Percentiles rank a stretch among this genome's conserved stretches.
phyloP scores from a whole-genome alignment of 1,140 invertebrate species.

The Medauroidea extradentata region DNA sequence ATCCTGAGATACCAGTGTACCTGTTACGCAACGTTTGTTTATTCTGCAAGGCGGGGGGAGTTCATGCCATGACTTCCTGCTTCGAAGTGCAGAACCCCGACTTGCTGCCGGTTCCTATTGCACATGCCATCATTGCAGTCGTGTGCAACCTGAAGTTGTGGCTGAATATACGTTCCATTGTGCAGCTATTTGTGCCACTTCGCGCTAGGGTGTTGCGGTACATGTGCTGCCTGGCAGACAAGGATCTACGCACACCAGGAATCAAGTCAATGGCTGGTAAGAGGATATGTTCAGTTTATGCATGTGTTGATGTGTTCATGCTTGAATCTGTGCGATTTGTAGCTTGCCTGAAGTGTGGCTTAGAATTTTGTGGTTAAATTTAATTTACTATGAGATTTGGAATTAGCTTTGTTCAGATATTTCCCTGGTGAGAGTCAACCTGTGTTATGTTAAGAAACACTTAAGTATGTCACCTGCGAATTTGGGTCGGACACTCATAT shows the following conservation, averaged over 20 bases:
- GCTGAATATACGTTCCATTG: constrained; percentile 85
- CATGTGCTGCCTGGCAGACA: constrained; percentile 89
- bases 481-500: too few relatives aligned
- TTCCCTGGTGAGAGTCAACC: too few relatives aligned
- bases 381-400: too few relatives aligned
- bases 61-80: constrained; percentile 77
- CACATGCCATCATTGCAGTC: constrained; percentile 84
- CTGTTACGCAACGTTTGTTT: constrained; percentile 83
- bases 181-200: constrained; percentile 82
- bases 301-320: too few relatives aligned
- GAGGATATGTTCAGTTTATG: too few relatives aligned
- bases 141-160: constrained; percentile 91
- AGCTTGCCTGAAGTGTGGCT: too few relatives aligned
- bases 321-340: too few relatives aligned
- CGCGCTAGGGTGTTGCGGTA: constrained; percentile 82
- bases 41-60: constrained; percentile 80
- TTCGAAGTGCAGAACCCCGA: constrained; percentile 72
- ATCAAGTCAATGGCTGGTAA: constrained; percentile 89
- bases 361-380: too few relatives aligned
- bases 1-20: constrained; percentile 87
- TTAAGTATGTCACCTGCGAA: too few relatives aligned
- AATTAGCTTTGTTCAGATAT: too few relatives aligned
- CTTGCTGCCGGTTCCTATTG: constrained; percentile 75
- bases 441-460: too few relatives aligned
- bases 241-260: constrained; percentile 78